A percentile compares a stretch with the other conserved stretches of the same genome.
Evolutionary conservation across 2,113 vertebrate genomes (phyloP).

Genomic region (Plotosus lineatus): DNA sequence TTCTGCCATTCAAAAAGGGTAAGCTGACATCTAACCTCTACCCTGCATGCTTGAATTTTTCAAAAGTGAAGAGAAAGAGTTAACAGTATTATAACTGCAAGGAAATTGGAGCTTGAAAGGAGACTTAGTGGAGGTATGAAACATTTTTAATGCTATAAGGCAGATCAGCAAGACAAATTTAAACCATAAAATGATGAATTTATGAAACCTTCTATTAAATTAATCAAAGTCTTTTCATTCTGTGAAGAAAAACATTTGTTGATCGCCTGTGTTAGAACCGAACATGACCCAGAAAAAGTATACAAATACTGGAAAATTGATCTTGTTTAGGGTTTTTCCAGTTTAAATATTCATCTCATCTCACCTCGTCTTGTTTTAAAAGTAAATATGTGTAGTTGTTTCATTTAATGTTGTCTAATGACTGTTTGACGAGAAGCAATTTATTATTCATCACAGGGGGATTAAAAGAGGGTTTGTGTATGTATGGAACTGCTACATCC

Average conservation of each 20-base stretch:
- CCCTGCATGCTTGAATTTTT: not conserved
- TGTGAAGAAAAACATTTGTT: not conserved
- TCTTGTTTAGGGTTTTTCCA: not conserved
- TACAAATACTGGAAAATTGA: not conserved
- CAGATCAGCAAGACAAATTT: not conserved
- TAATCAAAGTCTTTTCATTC: not conserved
- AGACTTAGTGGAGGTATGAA: too few relatives aligned
- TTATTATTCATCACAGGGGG: not conserved
- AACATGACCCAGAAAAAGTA: not conserved
- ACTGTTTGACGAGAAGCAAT: not conserved
- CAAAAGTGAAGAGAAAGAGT: not conserved
- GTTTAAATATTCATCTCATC: not conserved
- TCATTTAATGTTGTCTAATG: not conserved
- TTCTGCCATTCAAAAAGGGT: not conserved
- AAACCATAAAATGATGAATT: not conserved
- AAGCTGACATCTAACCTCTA: not conserved
- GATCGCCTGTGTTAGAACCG: not conserved
- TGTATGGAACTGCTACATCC: not conserved
- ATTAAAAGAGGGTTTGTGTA: not conserved
- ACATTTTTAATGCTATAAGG: not conserved
- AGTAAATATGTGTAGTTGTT: not conserved
- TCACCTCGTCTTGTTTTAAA: not conserved
- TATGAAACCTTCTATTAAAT: not conserved
- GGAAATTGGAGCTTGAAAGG: not conserved
- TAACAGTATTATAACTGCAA: conserved; percentile 38